Evolutionary conservation across 2,797 vertebrate genomes (phyloP).

Genomic region (Pelodytes ibericus): DNA sequence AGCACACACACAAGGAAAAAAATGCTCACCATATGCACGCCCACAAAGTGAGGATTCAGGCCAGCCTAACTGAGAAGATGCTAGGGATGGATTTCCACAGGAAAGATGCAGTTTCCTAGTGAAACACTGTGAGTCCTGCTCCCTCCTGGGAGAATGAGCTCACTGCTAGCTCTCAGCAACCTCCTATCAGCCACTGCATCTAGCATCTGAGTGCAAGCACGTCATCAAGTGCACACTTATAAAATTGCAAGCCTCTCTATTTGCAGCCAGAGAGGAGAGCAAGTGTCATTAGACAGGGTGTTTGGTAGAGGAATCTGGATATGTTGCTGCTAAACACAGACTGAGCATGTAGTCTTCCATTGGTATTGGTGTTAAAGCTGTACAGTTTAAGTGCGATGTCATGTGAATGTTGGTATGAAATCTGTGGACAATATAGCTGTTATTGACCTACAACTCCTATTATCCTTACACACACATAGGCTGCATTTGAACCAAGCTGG

Average conservation of each 20-base stretch:
- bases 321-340: too few species aligned
- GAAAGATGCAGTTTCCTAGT: conserved; percentile 59
- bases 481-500: too few species aligned
- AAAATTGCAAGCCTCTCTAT: conserved; percentile 49
- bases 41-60: conserved; percentile 62
- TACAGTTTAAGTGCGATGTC: too few species aligned
- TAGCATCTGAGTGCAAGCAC: conserved; percentile 56
- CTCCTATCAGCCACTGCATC: conserved; percentile 70
- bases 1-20: conserved; percentile 44
- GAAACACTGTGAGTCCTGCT: conserved; percentile 57
- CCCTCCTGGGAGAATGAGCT: conserved; percentile 66
- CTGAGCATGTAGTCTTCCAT: too few species aligned
- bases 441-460: too few species aligned
- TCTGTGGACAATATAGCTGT: too few species aligned
- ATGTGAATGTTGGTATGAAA: too few species aligned
- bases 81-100: conserved; percentile 56
- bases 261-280: conserved; percentile 4
- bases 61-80: conserved; percentile 59
- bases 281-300: neutral
- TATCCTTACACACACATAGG: too few species aligned
- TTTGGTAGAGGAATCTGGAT: neutral
- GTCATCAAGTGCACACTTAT: conserved; percentile 59
- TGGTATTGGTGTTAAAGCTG: too few species aligned
- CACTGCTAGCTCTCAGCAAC: conserved; percentile 58
- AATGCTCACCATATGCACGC: conserved; percentile 71